Conservation (phyloP, 2,113 vertebrate genomes). For the Periophthalmus modestus region DNA sequence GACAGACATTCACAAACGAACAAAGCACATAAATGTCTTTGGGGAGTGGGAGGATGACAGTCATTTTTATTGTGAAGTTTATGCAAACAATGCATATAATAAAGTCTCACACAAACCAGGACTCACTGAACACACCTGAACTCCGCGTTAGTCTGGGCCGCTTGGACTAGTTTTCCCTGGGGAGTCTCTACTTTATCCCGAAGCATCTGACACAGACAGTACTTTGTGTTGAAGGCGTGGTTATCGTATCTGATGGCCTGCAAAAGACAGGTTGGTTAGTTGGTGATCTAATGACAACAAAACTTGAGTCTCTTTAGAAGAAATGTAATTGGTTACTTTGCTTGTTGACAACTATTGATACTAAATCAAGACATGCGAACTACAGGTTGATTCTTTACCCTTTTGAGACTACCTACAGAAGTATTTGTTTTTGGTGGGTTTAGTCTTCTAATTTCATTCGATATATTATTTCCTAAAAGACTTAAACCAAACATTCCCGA, state of each 20-base stretch:
- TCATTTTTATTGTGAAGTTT: too few species aligned
- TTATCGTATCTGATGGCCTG: slow-evolving; percentile 93
- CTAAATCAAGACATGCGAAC: too few species aligned
- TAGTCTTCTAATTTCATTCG: too few species aligned
- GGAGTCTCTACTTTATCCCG: slow-evolving; percentile 89
- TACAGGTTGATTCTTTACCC: too few species aligned
- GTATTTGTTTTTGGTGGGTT: too few species aligned
- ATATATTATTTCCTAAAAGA: too few species aligned
- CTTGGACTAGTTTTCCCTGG: slow-evolving; percentile 87
- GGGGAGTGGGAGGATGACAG: background rate
- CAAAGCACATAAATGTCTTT: background rate
- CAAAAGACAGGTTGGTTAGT: background rate
- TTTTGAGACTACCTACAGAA: too few species aligned
- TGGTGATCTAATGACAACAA: background rate
- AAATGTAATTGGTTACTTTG: background rate
- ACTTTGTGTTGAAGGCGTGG: slow-evolving; percentile 95
- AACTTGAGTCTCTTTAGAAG: too few species aligned
- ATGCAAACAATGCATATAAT: too few species aligned
- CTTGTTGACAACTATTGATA: too few species aligned
- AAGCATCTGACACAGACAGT: slow-evolving; percentile 97
- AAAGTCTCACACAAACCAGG: background rate
- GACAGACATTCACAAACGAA: too few species aligned
- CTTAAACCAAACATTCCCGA: too few species aligned
- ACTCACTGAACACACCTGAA: slow-evolving; percentile 80
- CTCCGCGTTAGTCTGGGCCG: slow-evolving; percentile 86